Conservation (phyloP, 2,888 invertebrate genomes). For the Agrilus mali region DNA sequence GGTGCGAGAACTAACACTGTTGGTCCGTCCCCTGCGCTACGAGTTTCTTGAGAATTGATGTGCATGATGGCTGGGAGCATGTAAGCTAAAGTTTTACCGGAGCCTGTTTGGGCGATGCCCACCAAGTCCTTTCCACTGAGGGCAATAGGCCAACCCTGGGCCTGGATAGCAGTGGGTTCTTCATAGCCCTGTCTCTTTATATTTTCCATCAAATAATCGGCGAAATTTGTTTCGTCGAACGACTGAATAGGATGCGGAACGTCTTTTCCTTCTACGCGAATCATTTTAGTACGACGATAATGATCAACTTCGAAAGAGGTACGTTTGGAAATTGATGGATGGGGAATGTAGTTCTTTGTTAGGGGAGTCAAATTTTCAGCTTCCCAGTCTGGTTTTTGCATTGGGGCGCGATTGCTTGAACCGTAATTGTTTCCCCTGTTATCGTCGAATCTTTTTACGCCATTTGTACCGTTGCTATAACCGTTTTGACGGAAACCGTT, state of each 20-base stretch:
- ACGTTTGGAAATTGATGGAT: constrained; percentile 51
- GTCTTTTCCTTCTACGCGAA: constrained; percentile 65
- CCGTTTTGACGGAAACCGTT: no score
- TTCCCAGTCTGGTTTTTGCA: constrained; percentile 62
- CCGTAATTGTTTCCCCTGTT: no score
- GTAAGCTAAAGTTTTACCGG: constrained; percentile 73
- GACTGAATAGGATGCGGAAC: constrained; percentile 63
- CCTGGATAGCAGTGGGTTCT: constrained; percentile 76
- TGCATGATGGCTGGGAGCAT: constrained; percentile 78
- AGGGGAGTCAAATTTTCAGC: constrained; percentile 59
- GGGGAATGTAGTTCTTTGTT: constrained; percentile 73
- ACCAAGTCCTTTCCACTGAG: constrained; percentile 75
- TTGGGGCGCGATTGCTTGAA: constrained; percentile 12
- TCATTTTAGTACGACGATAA: constrained; percentile 67
- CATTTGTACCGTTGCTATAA: no score
- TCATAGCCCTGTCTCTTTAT: constrained; percentile 61
- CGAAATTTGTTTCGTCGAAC: constrained; percentile 72
- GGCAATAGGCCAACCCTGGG: constrained; percentile 82
- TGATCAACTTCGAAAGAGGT: constrained; percentile 55
- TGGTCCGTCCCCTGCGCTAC: constrained; percentile 73
- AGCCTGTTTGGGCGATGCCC: constrained; percentile 77
- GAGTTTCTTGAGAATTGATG: constrained; percentile 68
- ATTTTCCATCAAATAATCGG: constrained; percentile 64
- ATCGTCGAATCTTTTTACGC: no score
- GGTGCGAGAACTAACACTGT: constrained; percentile 70